phyloP scores from a whole-genome alignment of 1,140 invertebrate genomes.

The Papilio helenus region DNA sequence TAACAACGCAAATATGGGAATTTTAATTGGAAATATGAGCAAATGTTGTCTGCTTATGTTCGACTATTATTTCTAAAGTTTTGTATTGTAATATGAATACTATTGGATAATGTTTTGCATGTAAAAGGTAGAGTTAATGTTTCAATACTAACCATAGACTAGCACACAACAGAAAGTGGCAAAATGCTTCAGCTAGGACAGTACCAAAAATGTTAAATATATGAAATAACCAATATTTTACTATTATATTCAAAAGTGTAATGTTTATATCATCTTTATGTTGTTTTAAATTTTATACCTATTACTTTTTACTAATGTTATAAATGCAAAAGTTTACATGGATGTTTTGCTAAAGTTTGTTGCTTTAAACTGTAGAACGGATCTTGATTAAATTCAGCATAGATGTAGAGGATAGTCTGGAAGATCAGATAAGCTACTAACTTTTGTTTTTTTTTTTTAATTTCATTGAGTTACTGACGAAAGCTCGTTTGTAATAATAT shows the following conservation, averaged over 20 bases:
- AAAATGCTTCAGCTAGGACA: too few relatives aligned
- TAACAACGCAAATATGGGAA: constrained; percentile 71
- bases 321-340: too few relatives aligned
- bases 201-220: too few relatives aligned
- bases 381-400: too few relatives aligned
- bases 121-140: too few relatives aligned
- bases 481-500: background rate
- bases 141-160: background rate
- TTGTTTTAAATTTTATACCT: background rate
- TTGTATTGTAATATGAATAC: constrained; percentile 26
- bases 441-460: too few relatives aligned
- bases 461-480: too few relatives aligned
- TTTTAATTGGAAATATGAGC: constrained; percentile 79
- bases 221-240: background rate
- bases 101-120: background rate
- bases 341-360: too few relatives aligned
- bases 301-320: too few relatives aligned
- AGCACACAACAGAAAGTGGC: background rate
- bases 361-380: too few relatives aligned
- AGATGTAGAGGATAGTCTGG: too few relatives aligned
- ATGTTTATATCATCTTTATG: background rate
- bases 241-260: background rate
- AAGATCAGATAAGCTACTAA: too few relatives aligned
- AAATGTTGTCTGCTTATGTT: constrained; percentile 55
- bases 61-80: constrained; percentile 51